phyloP scores from a whole-genome alignment of 2,113 vertebrate genomes.

The Fregetta grallaria region DNA sequence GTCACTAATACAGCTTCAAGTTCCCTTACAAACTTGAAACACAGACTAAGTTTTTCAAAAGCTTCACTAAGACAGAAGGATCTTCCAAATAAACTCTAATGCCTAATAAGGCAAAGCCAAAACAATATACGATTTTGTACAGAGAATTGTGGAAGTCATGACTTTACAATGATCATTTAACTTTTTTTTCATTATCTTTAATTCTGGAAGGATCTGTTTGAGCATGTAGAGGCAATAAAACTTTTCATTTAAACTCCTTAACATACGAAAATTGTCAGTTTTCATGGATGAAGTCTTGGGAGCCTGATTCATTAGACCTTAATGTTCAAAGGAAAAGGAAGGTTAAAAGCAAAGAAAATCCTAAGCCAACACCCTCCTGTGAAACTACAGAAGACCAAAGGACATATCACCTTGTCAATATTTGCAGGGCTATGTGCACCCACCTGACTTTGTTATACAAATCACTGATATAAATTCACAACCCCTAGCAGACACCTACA shows the following conservation, averaged over 20 bases:
- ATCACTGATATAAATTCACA: neutral
- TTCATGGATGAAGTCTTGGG: neutral
- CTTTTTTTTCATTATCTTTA: neutral
- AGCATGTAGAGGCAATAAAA: neutral
- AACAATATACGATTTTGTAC: neutral
- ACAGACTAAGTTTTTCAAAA: neutral
- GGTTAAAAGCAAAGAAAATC: neutral
- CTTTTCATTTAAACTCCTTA: neutral
- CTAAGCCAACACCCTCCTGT: neutral
- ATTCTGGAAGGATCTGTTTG: neutral
- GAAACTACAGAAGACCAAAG: neutral
- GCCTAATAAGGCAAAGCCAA: neutral
- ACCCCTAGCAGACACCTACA: neutral
- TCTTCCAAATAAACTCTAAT: neutral
- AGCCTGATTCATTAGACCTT: neutral
- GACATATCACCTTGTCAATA: neutral
- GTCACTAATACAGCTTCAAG: neutral
- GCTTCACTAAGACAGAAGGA: neutral
- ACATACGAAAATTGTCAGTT: neutral
- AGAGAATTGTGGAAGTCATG: neutral
- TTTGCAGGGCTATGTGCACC: neutral
- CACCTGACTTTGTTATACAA: neutral
- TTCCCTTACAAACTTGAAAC: slow-evolving; percentile 5
- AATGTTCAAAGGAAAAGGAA: neutral
- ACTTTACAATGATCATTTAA: neutral